Base-by-base conservation (phyloP, 2,888 invertebrate species). In the Anaspis maculata region DNA sequence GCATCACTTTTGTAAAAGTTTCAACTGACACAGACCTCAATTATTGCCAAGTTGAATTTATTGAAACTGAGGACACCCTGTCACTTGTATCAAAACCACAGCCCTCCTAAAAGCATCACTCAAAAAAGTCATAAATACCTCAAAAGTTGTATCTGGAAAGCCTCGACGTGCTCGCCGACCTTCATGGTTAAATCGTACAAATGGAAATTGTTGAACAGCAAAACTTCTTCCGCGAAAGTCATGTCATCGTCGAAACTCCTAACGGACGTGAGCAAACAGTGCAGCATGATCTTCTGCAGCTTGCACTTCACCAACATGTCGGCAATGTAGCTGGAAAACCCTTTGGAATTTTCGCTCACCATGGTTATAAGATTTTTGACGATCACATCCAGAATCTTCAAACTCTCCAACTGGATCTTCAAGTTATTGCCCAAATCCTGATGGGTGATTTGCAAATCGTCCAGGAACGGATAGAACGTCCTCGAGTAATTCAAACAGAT, bases 221-320 rank as follows among this genome's bases (percentile, higher is more conserved):
- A 68, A 30, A 85, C 79, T 51, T 82, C 79, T 56, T 85, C 84
- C 1, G 84, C 83, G 48, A 84, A 77, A 4, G 79, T 77, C 44
- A 69, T 68, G 23, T 67, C 67, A 15, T 68, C 69, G 39, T 71
- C 71, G 61, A 73, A 72, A 45, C 72, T 74, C 51, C 79, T 69
- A 2, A 88, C 83, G 11, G 82, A 82, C 2, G 87, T 83, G 29
- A 87, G 72, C 12, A 88, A 67, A 56, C 85, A 84, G 59, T 88
- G 87, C 28, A 90, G 69, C 27, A 86, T 72, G 13, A 85, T 80
- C 58, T 88, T 88, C 62, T 90, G 89, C 27, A 90, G 71, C 63
- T 88, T 88, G 53, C 85, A 84, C 42, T 83, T 77, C 2, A 73
- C 69, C 53, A 88, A 66, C 46, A 81, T 64, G 61, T 86, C 85